phyloP scores from a whole-genome alignment of 2,888 invertebrate species.

The Clanis bilineata region DNA sequence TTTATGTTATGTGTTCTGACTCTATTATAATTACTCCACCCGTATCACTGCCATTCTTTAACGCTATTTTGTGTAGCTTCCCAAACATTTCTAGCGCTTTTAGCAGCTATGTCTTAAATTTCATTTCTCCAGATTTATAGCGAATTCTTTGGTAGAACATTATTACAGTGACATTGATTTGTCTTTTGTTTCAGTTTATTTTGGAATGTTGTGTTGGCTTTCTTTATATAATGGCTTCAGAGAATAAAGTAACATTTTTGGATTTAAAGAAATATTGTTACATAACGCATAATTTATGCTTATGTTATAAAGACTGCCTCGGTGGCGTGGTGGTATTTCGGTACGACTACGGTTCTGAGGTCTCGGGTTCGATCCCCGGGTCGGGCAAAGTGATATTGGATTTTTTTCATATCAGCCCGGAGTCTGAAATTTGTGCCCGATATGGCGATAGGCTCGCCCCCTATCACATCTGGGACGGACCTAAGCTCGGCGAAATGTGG shows the following conservation, averaged over 20 bases:
- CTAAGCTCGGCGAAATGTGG: too few relatives aligned
- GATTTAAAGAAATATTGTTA: neutral
- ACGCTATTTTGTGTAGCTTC: slow-evolving; percentile 12
- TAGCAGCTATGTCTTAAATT: neutral
- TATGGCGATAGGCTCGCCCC: too few relatives aligned
- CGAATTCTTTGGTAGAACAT: neutral
- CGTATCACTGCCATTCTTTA: neutral
- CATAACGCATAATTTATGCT: neutral
- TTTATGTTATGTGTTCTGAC: slow-evolving; percentile 36
- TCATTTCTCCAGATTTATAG: neutral
- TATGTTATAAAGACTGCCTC: neutral
- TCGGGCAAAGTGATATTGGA: too few relatives aligned
- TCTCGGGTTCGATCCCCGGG: too few relatives aligned
- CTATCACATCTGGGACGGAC: too few relatives aligned
- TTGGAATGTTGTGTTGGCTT: neutral
- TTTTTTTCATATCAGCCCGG: too few relatives aligned
- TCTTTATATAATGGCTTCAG: too few relatives aligned
- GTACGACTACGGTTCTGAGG: too few relatives aligned
- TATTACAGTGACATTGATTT: neutral
- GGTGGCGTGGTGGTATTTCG: too few relatives aligned
- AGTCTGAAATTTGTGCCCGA: too few relatives aligned
- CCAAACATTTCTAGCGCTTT: neutral
- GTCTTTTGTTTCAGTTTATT: neutral
- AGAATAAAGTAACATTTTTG: too few relatives aligned
- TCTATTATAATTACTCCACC: slow-evolving; percentile 35